Evolutionary conservation across 2,113 vertebrate species (phyloP).

Genomic region (Oenanthe oenanthe): DNA sequence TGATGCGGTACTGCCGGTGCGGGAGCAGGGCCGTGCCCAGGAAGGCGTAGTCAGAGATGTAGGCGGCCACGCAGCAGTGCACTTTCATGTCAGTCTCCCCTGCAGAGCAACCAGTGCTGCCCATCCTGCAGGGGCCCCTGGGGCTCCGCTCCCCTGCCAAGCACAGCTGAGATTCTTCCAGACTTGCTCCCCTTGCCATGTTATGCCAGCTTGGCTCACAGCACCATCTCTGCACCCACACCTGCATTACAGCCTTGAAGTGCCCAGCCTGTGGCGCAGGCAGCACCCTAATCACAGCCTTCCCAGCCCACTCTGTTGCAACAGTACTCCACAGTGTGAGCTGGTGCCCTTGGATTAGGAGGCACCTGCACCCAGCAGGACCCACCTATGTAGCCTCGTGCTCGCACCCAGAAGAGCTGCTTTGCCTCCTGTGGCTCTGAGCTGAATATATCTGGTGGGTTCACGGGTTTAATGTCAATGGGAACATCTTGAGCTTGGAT

Average conservation of each 20-base stretch:
- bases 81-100: slow-evolving; percentile 89
- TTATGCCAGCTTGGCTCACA: accelerated
- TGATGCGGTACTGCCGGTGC: slow-evolving; percentile 63
- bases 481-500: slow-evolving; percentile 89
- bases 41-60: slow-evolving; percentile 91
- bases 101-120: slow-evolving; percentile 16
- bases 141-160: neutral
- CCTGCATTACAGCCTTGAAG: neutral
- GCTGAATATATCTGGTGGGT: slow-evolving; percentile 72
- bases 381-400: slow-evolving; percentile 90
- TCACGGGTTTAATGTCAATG: slow-evolving; percentile 88
- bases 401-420: slow-evolving; percentile 91
- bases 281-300: neutral
- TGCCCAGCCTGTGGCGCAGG: accelerated
- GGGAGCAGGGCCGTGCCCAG: slow-evolving; percentile 85
- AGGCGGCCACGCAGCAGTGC: slow-evolving; percentile 94
- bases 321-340: neutral
- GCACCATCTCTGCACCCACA: neutral
- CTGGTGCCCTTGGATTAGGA: accelerated
- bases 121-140: accelerated
- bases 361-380: neutral
- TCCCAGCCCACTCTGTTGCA: neutral
- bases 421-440: slow-evolving; percentile 75
- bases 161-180: neutral
- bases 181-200: accelerated